Evolutionary conservation across 2,888 invertebrate species (phyloP).

Genomic region (Caenorhabditis virilis): DNA sequence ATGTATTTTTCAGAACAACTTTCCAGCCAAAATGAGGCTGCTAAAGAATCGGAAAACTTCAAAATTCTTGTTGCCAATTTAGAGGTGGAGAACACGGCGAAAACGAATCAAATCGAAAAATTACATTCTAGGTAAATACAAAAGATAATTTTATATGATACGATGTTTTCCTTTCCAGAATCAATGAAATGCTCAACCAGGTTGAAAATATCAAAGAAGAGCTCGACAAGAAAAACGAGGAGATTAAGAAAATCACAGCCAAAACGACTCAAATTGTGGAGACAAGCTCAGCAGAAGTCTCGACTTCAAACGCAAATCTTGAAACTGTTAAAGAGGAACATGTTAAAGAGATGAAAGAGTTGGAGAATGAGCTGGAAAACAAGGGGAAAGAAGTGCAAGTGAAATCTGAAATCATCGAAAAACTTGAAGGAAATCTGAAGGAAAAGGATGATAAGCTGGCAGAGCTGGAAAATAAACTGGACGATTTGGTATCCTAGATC

Average conservation of each 20-base stretch:
- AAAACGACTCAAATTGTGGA: conserved; percentile 46
- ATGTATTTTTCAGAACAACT: too few relatives aligned
- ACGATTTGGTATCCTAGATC: conserved; percentile 22
- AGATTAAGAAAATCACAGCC: conserved; percentile 49
- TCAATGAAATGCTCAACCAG: conserved; percentile 48
- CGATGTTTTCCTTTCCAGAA: conserved; percentile 11
- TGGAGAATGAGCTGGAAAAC: conserved; percentile 12
- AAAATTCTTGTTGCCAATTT: conserved; percentile 23
- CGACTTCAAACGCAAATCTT: conserved; percentile 23
- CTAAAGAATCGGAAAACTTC: conserved; percentile 17
- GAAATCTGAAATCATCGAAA: conserved; percentile 14
- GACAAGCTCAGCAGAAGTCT: conserved; percentile 6
- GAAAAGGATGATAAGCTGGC: conserved; percentile 27
- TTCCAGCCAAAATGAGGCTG: too few relatives aligned
- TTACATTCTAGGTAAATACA: conserved; percentile 28
- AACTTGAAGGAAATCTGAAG: conserved; percentile 20
- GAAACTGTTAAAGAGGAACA: conserved; percentile 46
- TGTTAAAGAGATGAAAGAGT: conserved; percentile 32
- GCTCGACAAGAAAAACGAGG: conserved; percentile 52
- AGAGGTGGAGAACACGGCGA: conserved; percentile 18
- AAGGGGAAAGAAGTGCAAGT: conserved; percentile 19
- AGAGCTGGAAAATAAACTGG: conserved; percentile 23
- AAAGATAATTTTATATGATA: background rate
- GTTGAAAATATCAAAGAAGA: conserved; percentile 48
- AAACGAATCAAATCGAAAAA: conserved; percentile 40